phyloP scores from a whole-genome alignment of 2,797 vertebrate species.

The Aeoliscus strigatus region DNA sequence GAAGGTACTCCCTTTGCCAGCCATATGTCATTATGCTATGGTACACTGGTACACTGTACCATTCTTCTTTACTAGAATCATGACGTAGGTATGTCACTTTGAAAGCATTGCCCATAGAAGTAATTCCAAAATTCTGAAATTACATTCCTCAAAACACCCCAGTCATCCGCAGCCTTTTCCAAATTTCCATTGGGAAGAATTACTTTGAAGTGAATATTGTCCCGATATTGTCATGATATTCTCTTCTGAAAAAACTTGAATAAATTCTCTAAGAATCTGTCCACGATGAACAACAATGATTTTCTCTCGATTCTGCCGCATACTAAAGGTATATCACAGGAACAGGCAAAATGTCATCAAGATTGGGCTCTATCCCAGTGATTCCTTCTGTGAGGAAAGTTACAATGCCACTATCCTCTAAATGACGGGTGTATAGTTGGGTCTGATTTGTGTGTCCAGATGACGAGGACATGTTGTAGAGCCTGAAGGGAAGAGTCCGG shows the following conservation, averaged over 20 bases:
- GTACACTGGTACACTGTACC: slow-evolving; percentile 17
- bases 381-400: slow-evolving; percentile 5
- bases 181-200: slow-evolving; percentile 17
- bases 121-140: slow-evolving; percentile 28
- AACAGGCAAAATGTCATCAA: slow-evolving; percentile 21
- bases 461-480: too few relatives aligned
- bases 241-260: slow-evolving; percentile 6
- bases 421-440: not conserved
- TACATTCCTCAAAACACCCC: slow-evolving; percentile 6
- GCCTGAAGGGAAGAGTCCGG: too few relatives aligned
- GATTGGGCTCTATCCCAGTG: slow-evolving; percentile 12
- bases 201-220: slow-evolving; percentile 14
- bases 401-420: slow-evolving; percentile 8
- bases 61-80: slow-evolving; percentile 24
- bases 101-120: slow-evolving; percentile 27
- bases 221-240: slow-evolving; percentile 8
- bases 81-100: slow-evolving; percentile 19
- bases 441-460: too few relatives aligned
- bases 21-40: slow-evolving; percentile 29
- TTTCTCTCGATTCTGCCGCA: too few relatives aligned
- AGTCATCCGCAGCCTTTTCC: slow-evolving; percentile 9
- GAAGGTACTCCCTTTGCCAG: slow-evolving; percentile 23
- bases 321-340: too few relatives aligned
- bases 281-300: slow-evolving; percentile 1
- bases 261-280: slow-evolving; percentile 5